A percentile compares a stretch with the other conserved stretches of the same genome.
phyloP scores from a whole-genome alignment of 2,113 vertebrate genomes.

The Cranoglanis bouderius region DNA sequence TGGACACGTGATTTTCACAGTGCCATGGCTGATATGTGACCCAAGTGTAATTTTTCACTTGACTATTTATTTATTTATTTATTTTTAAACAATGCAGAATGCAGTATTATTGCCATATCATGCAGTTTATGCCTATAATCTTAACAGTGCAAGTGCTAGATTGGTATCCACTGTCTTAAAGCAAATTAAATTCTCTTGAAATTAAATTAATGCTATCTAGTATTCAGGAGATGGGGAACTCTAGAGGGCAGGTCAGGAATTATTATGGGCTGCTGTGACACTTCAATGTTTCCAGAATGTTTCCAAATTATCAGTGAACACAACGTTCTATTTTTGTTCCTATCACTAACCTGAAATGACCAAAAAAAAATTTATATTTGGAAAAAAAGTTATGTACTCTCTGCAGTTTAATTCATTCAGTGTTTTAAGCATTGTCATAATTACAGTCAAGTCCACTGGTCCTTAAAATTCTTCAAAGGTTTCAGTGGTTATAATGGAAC shows the following conservation, averaged over 20 bases:
- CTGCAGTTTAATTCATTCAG: not conserved
- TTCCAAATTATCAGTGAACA: not conserved
- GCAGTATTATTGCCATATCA: not conserved
- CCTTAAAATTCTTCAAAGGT: not conserved
- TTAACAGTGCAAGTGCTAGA: not conserved
- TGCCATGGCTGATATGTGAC: no score
- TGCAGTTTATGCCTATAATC: not conserved
- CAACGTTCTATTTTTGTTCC: not conserved
- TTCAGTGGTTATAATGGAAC: conserved; percentile 16
- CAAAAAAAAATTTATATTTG: not conserved
- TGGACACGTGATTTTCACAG: no score
- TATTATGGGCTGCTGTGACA: not conserved
- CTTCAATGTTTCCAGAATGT: not conserved
- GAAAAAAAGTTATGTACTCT: not conserved
- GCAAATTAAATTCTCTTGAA: not conserved
- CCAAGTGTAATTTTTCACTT: no score
- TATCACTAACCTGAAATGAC: not conserved
- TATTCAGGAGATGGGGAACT: not conserved
- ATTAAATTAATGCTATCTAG: not conserved
- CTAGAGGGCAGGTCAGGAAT: not conserved
- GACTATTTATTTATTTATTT: no score
- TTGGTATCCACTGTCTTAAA: not conserved
- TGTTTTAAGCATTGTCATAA: not conserved
- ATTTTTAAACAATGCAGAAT: not conserved
- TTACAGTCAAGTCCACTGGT: not conserved